Evolutionary conservation across 2,113 vertebrate genomes (phyloP), one percentile per base, ranked within the genome.

Genomic region (Varanus komodoensis): DNA sequence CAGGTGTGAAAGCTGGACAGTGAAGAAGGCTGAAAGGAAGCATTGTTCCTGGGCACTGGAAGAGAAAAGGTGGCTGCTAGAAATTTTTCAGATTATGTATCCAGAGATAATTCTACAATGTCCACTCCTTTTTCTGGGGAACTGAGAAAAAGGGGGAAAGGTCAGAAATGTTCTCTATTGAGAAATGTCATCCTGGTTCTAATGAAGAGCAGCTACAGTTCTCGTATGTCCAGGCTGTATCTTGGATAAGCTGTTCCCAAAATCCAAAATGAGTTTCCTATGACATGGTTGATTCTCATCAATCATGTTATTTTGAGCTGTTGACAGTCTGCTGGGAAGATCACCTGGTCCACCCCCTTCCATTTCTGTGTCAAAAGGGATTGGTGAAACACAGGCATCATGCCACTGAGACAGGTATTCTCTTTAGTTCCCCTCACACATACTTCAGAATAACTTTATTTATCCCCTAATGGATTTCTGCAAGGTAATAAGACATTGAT

Each of bases 401-500:
- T 97, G 95, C 97, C 95, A 96, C 95, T 97, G 96, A 96, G 94
- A 1, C 95, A 89, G 93, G 95, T 95, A 95, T 94, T 96, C 95
- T 96, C 93, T 44, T 44, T 44, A 44, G 38, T 44, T 44, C 38
- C 38, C 38, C 38, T 44, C 94, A 97, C 94, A 96, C 96, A 95
- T 93, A 96, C 95, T 97, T 97, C 95, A 93, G 93, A 92, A 94
- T 96, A 97, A 96, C 96, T 96, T 97, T 97, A 95, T 96, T 96
- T 97, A 96, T 96, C 90, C 95, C 96, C 96, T 97, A 97, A 97
- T 97, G 95, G 96, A 97, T 97, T 96, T 95, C 87, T 93, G 93
- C 94, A 96, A 93, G 92, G 93, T 96, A 97, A 96, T 96, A 95
- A 97, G 96, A 97, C 64, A n/a, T 88, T 68, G 93, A 92, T 93